Base-by-base conservation (phyloP, 2,113 vertebrate species). In the Pao palembangensis region DNA sequence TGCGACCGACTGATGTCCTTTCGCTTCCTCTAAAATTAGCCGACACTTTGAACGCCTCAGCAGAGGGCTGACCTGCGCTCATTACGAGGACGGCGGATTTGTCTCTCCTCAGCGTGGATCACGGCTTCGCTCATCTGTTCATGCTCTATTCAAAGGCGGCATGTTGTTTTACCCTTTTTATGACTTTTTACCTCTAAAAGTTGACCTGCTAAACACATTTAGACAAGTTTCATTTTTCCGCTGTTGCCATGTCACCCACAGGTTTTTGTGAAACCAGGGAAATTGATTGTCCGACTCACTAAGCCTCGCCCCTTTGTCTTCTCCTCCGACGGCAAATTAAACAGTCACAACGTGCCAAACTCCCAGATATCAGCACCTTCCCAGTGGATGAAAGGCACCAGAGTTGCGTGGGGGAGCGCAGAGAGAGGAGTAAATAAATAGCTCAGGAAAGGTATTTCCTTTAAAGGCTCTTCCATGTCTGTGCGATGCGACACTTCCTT, bases 241-340 rank as follows among this genome's bases (percentile, higher is more conserved):
- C 49, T 49, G 55, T 55, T 64, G 61, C 59, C 34, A 55, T 34
- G 7, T 38, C 57, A 62, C 75, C 59, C 67, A 50, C 59, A 64
- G 63, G 41, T 76, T 61, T 76, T 85, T 81, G 71, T 73, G 67
- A 76, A 55, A 14, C 61, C 65, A 71, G 46, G 61, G 58, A 67
- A 69, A 69, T 58, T 3, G 10, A 75, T 75, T 63, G 55, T 55
- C 59, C 55, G 68, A 73, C 61, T 54, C 56, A 52, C 76, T 61
- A 54, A 80, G 76, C 62, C 66, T 71, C 51, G 48, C 82, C 76
- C 77, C n/a, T n/a, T 85, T 73, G 71, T 71, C 63, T 81, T 70
- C 66, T 78, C 63, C 75, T 75, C 72, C 67, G 75, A 83, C 79
- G 79, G 80, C 71, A 86, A 80, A 88, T 83, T 71, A 77, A 78